Evolutionary conservation across 2,888 invertebrate genomes (phyloP).

Genomic region (Chloromyia formosa): DNA sequence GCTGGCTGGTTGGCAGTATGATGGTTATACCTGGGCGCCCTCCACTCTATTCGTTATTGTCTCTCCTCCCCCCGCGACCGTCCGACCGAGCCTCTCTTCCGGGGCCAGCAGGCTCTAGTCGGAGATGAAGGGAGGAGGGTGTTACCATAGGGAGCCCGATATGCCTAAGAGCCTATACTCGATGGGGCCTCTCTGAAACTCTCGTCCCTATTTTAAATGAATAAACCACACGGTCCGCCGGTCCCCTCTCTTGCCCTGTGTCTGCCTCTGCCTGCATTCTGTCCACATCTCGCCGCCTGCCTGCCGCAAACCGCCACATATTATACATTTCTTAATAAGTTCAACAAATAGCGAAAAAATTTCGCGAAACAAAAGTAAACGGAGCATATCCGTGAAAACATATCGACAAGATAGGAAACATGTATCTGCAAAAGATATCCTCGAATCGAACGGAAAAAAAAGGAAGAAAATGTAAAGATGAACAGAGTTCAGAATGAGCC

Average conservation of each 20-base stretch:
- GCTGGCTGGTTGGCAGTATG: slow-evolving; percentile 1
- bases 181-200: too few relatives aligned
- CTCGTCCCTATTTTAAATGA: too few relatives aligned
- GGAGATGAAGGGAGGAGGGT: too few relatives aligned
- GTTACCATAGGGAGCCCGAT: too few relatives aligned
- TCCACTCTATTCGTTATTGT: slow-evolving; percentile 13
- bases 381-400: slow-evolving; percentile 7
- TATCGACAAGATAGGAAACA: slow-evolving; percentile 39
- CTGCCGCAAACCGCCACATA: background rate
- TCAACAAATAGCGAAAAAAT: slow-evolving; percentile 20
- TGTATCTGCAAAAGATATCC: slow-evolving; percentile 8
- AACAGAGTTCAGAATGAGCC: background rate
- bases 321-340: slow-evolving; percentile 26
- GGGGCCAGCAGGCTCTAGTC: too few relatives aligned
- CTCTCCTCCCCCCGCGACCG: background rate
- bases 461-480: background rate
- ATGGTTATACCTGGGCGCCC: slow-evolving; percentile 23
- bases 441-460: background rate
- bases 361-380: slow-evolving; percentile 25
- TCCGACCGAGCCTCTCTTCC: too few relatives aligned
- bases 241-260: too few relatives aligned
- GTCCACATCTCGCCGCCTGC: too few relatives aligned
- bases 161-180: too few relatives aligned
- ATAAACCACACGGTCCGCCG: too few relatives aligned
- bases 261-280: too few relatives aligned